Evolutionary conservation across 2,113 vertebrate genomes (phyloP).

Genomic region (Addax nasomaculatus): DNA sequence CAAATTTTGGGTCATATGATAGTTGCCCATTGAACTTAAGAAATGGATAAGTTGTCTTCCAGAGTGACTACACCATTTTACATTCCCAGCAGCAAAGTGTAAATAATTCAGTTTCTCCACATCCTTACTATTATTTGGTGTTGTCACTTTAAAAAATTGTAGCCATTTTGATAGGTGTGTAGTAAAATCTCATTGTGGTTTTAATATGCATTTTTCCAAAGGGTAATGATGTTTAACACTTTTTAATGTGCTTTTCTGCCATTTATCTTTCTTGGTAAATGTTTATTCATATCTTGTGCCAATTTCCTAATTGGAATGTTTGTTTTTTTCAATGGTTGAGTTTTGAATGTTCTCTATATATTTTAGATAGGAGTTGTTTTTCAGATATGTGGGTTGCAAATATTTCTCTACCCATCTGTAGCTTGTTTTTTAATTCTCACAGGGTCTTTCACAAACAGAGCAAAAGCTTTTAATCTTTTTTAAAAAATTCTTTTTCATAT

Average conservation of each 20-base stretch:
- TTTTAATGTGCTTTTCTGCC: neutral
- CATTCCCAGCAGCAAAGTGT: neutral
- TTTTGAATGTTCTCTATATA: neutral
- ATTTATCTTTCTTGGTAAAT: neutral
- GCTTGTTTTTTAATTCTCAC: neutral
- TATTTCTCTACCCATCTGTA: neutral
- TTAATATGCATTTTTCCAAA: constrained; percentile 1
- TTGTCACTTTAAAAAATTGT: neutral
- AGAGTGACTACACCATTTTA: neutral
- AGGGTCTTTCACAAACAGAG: neutral
- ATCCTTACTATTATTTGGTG: neutral
- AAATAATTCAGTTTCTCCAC: neutral
- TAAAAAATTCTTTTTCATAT: neutral
- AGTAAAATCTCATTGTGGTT: neutral
- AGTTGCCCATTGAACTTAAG: neutral
- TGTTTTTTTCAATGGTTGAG: neutral
- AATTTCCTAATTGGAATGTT: neutral
- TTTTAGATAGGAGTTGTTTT: neutral
- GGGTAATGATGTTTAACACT: neutral
- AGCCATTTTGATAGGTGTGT: neutral
- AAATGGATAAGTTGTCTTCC: neutral
- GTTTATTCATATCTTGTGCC: neutral
- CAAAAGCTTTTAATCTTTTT: neutral
- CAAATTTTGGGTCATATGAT: neutral
- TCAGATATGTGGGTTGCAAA: neutral